A percentile compares a stretch with the other conserved stretches of the same genome.
Evolutionary conservation across 2,888 invertebrate species (phyloP).

Genomic region (Sphaerophoria taeniata): DNA sequence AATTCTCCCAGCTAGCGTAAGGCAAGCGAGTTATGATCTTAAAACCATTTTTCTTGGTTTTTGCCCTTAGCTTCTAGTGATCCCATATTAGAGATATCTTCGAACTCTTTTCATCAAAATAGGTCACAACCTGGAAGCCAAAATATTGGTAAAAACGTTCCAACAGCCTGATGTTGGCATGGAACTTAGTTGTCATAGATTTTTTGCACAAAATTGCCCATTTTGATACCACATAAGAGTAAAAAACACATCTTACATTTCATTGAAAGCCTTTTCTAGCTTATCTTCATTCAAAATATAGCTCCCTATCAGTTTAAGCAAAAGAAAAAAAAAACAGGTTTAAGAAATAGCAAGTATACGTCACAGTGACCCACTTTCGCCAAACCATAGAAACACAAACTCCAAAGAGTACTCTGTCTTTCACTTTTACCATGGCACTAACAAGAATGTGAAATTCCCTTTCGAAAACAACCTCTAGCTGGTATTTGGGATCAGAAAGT

Average conservation of each 20-base stretch:
- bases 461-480: neutral
- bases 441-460: neutral
- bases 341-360: conserved; percentile 25
- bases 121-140: too few species aligned
- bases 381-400: neutral
- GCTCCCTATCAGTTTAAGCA: neutral
- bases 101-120: too few species aligned
- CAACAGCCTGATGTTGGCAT: too few species aligned
- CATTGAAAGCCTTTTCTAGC: neutral
- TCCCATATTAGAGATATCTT: too few species aligned
- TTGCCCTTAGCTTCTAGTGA: too few species aligned
- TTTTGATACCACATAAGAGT: too few species aligned
- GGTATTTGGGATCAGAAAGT: neutral
- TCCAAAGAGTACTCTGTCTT: neutral
- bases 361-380: conserved; percentile 29
- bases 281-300: neutral
- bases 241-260: neutral
- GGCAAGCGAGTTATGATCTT: too few species aligned
- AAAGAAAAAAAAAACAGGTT: neutral
- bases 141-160: too few species aligned
- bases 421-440: neutral
- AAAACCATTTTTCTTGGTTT: too few species aligned
- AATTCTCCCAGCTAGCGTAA: too few species aligned
- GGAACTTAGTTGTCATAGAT: too few species aligned
- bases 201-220: too few species aligned